Base-by-base conservation (phyloP, 2,113 vertebrate genomes). In the Archilochus colubris region DNA sequence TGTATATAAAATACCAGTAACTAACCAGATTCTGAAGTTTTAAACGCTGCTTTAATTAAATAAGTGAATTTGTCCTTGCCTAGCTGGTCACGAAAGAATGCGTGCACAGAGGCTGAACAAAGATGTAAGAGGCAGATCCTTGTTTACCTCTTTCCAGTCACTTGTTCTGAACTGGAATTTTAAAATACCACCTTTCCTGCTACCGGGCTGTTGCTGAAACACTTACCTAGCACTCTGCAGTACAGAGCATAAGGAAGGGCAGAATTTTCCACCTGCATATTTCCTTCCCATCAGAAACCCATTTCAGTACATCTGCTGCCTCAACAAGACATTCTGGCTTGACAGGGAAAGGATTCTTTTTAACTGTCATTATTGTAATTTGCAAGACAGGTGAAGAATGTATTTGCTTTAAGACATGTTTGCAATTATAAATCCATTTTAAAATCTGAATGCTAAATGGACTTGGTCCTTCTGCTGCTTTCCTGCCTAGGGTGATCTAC, bases 401-500 rank as follows among this genome's bases (percentile, higher is more conserved):
- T 38, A 18, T 61, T 50, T 78, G 33, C 64, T 81, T 48, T 68
- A 43, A 86, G 79, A 64, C 0, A 1, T 10, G 38, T 31, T 33
- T 61, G n/a, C 30, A 55, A 7, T 59, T 68, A 12, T 27, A 14
- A 27, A 7, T 74, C 64, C 44, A 6, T 53, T 89, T 87, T 30
- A 50, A 81, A 88, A 59, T 15, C 10, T 17, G 79, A 66, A 28
- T 66, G 80, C 28, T 46, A 3, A 77, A 14, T 54, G 67, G 62
- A 53, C 10, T 8, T 80, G 36, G 50, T 50, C 19, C 55, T 73
- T 67, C n/a, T 75, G 46, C 96, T 88, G 76, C 88, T 27, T 91
- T 54, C 80, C 87, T 87, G 70, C 73, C 73, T 95, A 99, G 99
- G 99, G 99, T 38, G 99, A 99, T 97, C 98, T 99, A 93, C 98